Conservation (phyloP, 2,113 vertebrate genomes). For the Hemicordylus capensis region DNA sequence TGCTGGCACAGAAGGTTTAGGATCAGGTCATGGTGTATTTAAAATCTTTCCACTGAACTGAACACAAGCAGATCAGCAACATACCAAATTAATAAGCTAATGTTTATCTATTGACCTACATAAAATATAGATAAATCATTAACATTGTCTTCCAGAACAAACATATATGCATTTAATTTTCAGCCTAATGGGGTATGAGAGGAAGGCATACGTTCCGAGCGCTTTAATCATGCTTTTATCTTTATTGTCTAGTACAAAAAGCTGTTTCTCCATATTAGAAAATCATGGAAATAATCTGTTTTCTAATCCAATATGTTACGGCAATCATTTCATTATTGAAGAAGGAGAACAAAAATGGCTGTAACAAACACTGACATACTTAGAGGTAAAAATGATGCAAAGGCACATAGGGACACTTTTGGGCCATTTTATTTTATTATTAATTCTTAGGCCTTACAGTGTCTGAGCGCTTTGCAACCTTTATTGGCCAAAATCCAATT, state of each 20-base stretch:
- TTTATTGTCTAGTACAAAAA: conserved; percentile 22
- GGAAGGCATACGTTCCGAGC: neutral
- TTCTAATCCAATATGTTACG: conserved; percentile 24
- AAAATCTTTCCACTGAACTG: neutral
- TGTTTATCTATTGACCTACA: conserved; percentile 24
- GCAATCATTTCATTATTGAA: conserved; percentile 13
- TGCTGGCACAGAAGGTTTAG: neutral
- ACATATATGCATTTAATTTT: conserved; percentile 36
- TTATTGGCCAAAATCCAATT: neutral
- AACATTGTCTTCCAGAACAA: conserved; percentile 11
- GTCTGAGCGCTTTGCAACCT: neutral
- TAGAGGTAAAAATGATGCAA: neutral
- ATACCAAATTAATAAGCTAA: conserved; percentile 16
- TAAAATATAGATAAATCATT: conserved; percentile 31
- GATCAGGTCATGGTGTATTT: neutral
- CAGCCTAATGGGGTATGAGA: conserved; percentile 11
- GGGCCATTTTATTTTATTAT: neutral
- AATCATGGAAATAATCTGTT: conserved; percentile 17
- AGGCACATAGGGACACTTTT: neutral
- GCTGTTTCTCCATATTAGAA: conserved; percentile 24
- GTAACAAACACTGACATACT: conserved; percentile 9
- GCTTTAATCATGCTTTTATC: conserved; percentile 34
- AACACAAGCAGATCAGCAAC: neutral
- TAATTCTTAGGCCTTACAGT: neutral
- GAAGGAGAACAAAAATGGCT: conserved; percentile 3